Percentiles rank a stretch among this genome's conserved stretches.
These are phyloP conservation scores for Brachypodius melanocephalos DNA, from an alignment of 2,113 vertebrate species.

Conservation along the genomic window DNA sequence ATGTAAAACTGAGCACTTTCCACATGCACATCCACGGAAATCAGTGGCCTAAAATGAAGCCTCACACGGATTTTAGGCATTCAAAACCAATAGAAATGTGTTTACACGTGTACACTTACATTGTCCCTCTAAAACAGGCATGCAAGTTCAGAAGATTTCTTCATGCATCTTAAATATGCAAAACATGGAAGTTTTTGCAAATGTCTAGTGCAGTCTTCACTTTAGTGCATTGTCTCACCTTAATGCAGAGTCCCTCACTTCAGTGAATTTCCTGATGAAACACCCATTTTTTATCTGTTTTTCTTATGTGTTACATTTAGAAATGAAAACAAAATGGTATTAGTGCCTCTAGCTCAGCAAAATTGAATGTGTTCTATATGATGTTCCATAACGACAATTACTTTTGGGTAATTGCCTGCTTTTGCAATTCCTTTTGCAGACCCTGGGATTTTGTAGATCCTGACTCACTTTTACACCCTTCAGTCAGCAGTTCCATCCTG, in stretches of 20 bases:
- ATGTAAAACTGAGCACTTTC: neutral
- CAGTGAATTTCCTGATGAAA: neutral
- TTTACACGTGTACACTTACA: fast-evolving
- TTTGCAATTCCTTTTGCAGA: neutral
- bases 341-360: neutral
- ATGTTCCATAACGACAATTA: neutral
- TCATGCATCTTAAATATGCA: neutral
- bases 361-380: neutral
- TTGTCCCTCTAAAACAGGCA: neutral
- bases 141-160: neutral
- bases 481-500: neutral
- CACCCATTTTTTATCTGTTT: neutral
- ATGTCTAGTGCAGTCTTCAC: neutral
- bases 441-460: neutral
- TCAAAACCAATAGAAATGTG: neutral
- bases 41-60: neutral
- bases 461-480: neutral
- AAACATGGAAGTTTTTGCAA: neutral
- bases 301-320: neutral
- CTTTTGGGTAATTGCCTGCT: neutral
- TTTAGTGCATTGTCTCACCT: neutral
- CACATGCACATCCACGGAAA: neutral
- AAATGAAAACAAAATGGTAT: neutral
- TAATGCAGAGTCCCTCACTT: neutral
- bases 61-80: neutral